Evolutionary conservation across 2,888 invertebrate genomes (phyloP).

Genomic region (Nebria salina): DNA sequence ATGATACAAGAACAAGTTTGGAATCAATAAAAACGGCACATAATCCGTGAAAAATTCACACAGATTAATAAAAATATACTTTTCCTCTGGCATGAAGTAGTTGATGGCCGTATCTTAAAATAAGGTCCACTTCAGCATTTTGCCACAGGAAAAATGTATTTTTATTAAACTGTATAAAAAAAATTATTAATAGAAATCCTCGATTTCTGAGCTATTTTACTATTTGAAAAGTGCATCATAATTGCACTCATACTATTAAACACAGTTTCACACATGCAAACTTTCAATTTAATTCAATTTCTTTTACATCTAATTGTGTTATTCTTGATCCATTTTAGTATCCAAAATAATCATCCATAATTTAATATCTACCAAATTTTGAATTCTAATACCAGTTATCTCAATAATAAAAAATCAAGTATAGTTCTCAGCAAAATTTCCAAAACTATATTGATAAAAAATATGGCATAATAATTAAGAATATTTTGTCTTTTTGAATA

Average conservation of each 20-base stretch:
- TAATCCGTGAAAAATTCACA: constrained; percentile 28
- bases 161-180: constrained; percentile 47
- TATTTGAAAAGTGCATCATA: background rate
- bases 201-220: background rate
- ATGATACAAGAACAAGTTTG: constrained; percentile 37
- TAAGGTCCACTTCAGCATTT: constrained; percentile 43
- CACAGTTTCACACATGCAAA: background rate
- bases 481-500: background rate
- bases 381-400: background rate
- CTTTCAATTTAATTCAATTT: background rate
- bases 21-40: constrained; percentile 17
- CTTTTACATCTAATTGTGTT: background rate
- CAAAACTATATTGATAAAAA: background rate
- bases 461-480: background rate
- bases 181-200: constrained; percentile 23
- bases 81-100: constrained; percentile 47
- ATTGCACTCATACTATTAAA: background rate
- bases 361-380: background rate
- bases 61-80: constrained; percentile 44
- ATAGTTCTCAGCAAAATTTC: background rate
- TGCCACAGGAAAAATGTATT: constrained; percentile 46
- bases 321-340: background rate
- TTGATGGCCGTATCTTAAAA: constrained; percentile 7
- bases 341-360: background rate
- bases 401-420: background rate